A percentile compares a stretch with the other conserved stretches of the same genome.
Evolutionary conservation across 2,113 vertebrate species (phyloP).

Genomic region (Crotalus tigris): DNA sequence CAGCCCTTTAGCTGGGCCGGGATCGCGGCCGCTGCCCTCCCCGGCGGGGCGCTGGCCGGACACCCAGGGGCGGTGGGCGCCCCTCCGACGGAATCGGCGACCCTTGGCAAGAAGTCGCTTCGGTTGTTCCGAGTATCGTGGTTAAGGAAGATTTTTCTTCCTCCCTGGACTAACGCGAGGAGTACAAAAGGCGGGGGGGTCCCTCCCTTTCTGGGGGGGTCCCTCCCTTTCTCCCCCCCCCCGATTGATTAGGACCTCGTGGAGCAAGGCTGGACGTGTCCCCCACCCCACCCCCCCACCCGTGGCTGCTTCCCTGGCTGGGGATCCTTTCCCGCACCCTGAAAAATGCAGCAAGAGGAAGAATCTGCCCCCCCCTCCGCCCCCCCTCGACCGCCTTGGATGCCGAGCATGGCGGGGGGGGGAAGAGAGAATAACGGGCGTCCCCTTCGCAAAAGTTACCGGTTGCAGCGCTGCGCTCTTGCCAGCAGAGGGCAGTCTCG

Average conservation of each 20-base stretch:
- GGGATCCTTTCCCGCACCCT: not conserved
- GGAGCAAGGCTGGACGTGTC: not conserved
- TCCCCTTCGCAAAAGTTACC: not conserved
- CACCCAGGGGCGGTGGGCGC: too few relatives aligned
- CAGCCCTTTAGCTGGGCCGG: not conserved
- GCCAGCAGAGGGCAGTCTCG: not conserved
- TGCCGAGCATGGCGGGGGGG: not conserved
- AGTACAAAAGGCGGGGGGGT: too few relatives aligned
- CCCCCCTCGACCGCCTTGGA: not conserved
- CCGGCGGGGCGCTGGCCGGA: not conserved
- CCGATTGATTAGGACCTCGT: not conserved
- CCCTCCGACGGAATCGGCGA: not conserved
- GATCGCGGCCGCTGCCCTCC: not conserved
- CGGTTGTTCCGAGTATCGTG: not conserved
- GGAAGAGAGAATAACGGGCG: not conserved
- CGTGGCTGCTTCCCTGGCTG: not conserved
- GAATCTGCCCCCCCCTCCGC: accelerated
- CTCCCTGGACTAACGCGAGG: not conserved
- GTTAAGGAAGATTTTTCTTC: not conserved
- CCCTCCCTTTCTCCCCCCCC: too few relatives aligned
- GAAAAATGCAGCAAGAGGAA: not conserved
- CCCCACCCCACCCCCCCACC: too few relatives aligned
- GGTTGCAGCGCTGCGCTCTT: not conserved
- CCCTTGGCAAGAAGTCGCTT: not conserved
- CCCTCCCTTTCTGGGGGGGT: too few relatives aligned